Evolutionary conservation across 2,113 vertebrate species (phyloP).

Genomic region (Eptatretus burgeri): DNA sequence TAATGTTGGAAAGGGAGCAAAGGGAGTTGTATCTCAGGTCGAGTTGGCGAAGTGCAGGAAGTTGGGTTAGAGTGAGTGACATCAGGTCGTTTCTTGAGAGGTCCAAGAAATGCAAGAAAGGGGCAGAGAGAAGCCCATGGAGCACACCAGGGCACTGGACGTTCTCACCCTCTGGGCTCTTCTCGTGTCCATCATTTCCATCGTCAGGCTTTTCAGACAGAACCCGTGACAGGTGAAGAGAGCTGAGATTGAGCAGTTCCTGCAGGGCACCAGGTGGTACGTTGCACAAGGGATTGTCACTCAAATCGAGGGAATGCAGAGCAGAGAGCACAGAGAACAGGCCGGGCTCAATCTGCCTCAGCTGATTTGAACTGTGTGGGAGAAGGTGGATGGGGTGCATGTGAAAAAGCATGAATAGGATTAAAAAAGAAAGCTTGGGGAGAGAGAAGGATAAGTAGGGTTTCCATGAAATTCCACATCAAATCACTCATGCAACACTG

Average conservation of each 20-base stretch:
- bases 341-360: slow-evolving; percentile 22
- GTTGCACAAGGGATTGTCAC: slow-evolving; percentile 27
- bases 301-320: slow-evolving; percentile 40
- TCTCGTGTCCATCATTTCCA: neutral
- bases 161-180: neutral
- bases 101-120: slow-evolving; percentile 27
- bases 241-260: slow-evolving; percentile 23
- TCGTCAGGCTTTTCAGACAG: neutral
- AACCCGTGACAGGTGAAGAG: slow-evolving; percentile 13
- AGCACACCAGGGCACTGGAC: neutral
- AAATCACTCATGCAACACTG: too few species aligned
- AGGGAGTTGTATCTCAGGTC: slow-evolving; percentile 53
- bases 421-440: too few species aligned
- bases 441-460: too few species aligned
- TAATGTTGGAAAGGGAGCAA: slow-evolving; percentile 19
- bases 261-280: slow-evolving; percentile 26
- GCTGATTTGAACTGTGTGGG: slow-evolving; percentile 20
- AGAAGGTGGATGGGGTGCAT: neutral
- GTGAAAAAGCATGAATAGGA: neutral
- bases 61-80: slow-evolving; percentile 15
- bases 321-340: slow-evolving; percentile 34
- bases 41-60: slow-evolving; percentile 33
- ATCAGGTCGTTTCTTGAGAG: slow-evolving; percentile 38
- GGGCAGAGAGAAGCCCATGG: neutral
- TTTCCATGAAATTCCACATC: too few species aligned